Conservation (phyloP, 2,888 invertebrate species). For the Melieria crassipennis region DNA sequence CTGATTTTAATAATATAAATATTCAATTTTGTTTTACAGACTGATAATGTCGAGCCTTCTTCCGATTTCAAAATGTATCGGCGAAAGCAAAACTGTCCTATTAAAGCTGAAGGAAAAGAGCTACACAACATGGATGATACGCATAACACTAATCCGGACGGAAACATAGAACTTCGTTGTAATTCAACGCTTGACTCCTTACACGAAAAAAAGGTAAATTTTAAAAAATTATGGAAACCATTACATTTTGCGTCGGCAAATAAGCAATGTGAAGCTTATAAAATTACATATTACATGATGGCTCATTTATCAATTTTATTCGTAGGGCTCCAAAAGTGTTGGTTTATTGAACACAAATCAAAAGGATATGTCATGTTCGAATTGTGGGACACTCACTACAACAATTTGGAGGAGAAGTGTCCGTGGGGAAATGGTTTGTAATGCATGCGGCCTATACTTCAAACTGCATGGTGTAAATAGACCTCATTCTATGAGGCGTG, state of each 20-base stretch:
- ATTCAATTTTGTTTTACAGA: slow-evolving; percentile 40
- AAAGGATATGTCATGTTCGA: slow-evolving; percentile 89
- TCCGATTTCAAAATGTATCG: slow-evolving; percentile 68
- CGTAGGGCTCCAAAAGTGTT: slow-evolving; percentile 47
- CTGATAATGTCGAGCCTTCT: slow-evolving; percentile 52
- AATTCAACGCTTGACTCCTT: slow-evolving; percentile 36
- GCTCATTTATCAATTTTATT: neutral
- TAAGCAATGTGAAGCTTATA: no score
- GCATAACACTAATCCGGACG: slow-evolving; percentile 35
- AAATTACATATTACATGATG: neutral
- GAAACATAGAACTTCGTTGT: slow-evolving; percentile 45
- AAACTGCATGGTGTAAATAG: slow-evolving; percentile 95
- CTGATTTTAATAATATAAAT: neutral
- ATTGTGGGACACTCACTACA: slow-evolving; percentile 97
- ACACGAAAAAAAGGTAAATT: slow-evolving; percentile 52
- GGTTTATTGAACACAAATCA: slow-evolving; percentile 51
- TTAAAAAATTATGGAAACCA: no score
- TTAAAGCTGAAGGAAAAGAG: slow-evolving; percentile 61
- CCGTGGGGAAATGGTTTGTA: slow-evolving; percentile 98
- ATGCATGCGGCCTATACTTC: slow-evolving; percentile 97
- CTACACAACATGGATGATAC: slow-evolving; percentile 31
- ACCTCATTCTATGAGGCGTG: slow-evolving; percentile 94
- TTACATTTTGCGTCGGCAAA: no score
- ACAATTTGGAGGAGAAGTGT: slow-evolving; percentile 97
- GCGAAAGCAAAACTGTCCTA: slow-evolving; percentile 84